A percentile compares a stretch with the other conserved stretches of the same genome.
phyloP scores from a whole-genome alignment of 2,113 vertebrate species.

The Notarius lentiginosus region DNA sequence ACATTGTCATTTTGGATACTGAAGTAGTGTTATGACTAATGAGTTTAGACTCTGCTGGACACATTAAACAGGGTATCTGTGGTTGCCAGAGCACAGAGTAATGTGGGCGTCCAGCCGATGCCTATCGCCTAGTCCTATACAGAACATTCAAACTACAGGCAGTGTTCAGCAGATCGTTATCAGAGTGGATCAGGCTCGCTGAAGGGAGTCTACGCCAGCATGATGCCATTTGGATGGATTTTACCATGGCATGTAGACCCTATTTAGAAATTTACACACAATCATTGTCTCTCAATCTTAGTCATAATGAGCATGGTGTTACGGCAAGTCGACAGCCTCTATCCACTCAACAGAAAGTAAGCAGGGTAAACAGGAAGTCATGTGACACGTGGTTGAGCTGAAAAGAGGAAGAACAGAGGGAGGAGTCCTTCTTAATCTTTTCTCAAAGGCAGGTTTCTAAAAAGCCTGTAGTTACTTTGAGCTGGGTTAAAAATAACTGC shows the following conservation, averaged over 20 bases:
- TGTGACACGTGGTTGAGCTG: not conserved
- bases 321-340: not conserved
- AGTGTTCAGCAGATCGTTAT: slow-evolving; percentile 15
- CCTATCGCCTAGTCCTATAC: not conserved
- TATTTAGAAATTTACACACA: not conserved
- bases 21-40: not conserved
- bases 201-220: not conserved
- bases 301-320: not conserved
- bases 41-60: not conserved
- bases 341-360: slow-evolving; percentile 25
- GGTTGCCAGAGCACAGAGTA: not conserved
- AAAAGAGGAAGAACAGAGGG: slow-evolving; percentile 11
- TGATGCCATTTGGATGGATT: not conserved
- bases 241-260: not conserved
- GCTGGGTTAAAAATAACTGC: slow-evolving; percentile 50
- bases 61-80: not conserved
- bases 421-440: not conserved
- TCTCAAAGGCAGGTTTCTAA: slow-evolving; percentile 17
- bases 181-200: not conserved
- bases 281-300: not conserved
- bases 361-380: slow-evolving; percentile 18
- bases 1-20: no score
- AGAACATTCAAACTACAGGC: not conserved
- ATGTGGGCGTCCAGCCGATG: slow-evolving; percentile 21
- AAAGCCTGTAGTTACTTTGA: slow-evolving; percentile 33